phyloP scores from a whole-genome alignment of 2,797 vertebrate species.

The Gymnoscopelus microlampas region DNA sequence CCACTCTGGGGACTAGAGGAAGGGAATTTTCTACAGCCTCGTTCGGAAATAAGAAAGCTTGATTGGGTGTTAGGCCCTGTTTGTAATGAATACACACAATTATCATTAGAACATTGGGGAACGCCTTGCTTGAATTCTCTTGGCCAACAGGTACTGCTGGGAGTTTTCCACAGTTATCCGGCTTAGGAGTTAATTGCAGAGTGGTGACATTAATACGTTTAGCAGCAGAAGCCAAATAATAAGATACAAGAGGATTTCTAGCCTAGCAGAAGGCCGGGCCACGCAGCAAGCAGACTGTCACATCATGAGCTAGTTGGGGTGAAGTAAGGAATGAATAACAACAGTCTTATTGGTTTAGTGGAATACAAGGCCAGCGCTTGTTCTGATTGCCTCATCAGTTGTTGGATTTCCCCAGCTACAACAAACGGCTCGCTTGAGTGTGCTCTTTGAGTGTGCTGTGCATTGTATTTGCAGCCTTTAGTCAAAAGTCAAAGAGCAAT shows the following conservation, averaged over 20 bases:
- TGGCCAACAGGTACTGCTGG: neutral
- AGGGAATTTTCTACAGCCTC: constrained; percentile 11
- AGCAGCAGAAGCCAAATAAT: neutral
- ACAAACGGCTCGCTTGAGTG: neutral
- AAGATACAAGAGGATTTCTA: neutral
- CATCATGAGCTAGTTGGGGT: neutral
- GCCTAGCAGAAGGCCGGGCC: neutral
- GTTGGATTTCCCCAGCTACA: neutral
- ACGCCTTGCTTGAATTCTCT: constrained; percentile 1
- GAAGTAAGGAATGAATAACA: constrained; percentile 3
- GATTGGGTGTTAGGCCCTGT: neutral
- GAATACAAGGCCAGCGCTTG: neutral
- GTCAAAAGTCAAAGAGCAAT: neutral
- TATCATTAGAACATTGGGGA: constrained; percentile 20
- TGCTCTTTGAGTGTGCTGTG: too few relatives aligned
- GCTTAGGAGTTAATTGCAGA: neutral
- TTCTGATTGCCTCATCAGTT: neutral
- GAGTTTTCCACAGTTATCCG: neutral
- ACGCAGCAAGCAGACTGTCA: neutral
- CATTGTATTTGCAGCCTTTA: neutral
- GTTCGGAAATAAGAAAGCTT: constrained; percentile 28
- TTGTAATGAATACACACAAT: constrained; percentile 34
- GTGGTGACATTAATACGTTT: neutral
- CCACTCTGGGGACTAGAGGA: too few relatives aligned
- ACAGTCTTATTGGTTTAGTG: neutral